These are phyloP conservation scores for Serrognathus titanus DNA, from an alignment of 2,888 invertebrate species.

Conservation along the genomic window DNA sequence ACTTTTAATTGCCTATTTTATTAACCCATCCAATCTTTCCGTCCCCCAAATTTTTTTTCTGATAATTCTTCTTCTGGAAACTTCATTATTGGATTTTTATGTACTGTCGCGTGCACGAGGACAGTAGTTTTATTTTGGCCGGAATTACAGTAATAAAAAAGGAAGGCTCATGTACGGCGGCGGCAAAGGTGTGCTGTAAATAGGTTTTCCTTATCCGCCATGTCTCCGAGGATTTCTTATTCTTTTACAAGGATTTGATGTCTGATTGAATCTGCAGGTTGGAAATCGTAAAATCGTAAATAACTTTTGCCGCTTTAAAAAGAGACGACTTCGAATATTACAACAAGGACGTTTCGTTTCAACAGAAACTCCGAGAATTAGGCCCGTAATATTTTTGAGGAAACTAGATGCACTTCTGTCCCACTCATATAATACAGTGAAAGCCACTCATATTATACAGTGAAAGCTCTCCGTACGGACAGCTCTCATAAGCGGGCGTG, in stretches of 20 bases:
- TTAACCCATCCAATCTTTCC: no score
- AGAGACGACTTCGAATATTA: no score
- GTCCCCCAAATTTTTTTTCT: no score
- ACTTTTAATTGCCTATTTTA: no score
- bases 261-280: slow-evolving; percentile 42
- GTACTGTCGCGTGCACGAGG: slow-evolving; percentile 16
- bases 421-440: no score
- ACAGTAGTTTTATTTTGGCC: slow-evolving; percentile 11
- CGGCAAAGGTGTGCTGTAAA: slow-evolving; percentile 25
- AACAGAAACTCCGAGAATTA: no score
- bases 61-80: background rate
- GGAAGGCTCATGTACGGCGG: slow-evolving; percentile 31
- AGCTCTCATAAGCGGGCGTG: no score
- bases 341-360: no score
- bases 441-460: no score
- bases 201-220: slow-evolving; percentile 16
- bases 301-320: slow-evolving; percentile 8
- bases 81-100: slow-evolving; percentile 15
- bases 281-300: slow-evolving; percentile 35
- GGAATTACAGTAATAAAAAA: slow-evolving; percentile 36
- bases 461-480: no score
- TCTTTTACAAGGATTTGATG: slow-evolving; percentile 41
- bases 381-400: no score
- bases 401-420: no score
- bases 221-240: slow-evolving; percentile 36